Conservation (phyloP, 2,888 invertebrate genomes). For the Cryptus viduatorius region DNA sequence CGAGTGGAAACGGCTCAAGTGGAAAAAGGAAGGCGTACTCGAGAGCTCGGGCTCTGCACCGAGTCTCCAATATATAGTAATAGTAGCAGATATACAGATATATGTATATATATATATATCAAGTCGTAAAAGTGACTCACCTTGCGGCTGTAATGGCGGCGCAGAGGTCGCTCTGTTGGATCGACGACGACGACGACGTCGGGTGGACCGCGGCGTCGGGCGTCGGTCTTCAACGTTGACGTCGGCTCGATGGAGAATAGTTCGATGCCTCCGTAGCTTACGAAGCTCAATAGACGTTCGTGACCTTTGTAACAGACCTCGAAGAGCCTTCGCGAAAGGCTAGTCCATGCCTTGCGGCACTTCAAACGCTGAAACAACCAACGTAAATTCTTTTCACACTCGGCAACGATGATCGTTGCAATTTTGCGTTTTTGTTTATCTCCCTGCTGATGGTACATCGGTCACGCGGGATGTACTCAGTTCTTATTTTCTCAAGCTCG, state of each 20-base stretch:
- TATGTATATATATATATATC: constrained; percentile 28
- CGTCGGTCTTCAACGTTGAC: constrained; percentile 70
- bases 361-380: constrained; percentile 82
- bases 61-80: not conserved
- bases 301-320: constrained; percentile 31
- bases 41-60: constrained; percentile 4
- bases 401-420: constrained; percentile 49
- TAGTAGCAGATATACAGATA: constrained; percentile 20
- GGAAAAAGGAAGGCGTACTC: constrained; percentile 36
- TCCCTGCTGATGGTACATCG: constrained; percentile 52
- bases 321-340: constrained; percentile 65
- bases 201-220: constrained; percentile 68
- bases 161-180: constrained; percentile 79
- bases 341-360: constrained; percentile 81
- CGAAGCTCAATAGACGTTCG: constrained; percentile 9
- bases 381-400: constrained; percentile 74
- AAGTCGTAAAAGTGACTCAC: constrained; percentile 76
- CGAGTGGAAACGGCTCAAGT: constrained; percentile 58
- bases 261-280: constrained; percentile 21
- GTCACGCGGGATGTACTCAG: constrained; percentile 28
- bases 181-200: constrained; percentile 69
- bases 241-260: constrained; percentile 40
- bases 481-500: constrained; percentile 10
- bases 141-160: constrained; percentile 83
- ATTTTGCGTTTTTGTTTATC: constrained; percentile 50